Conservation (phyloP, 2,797 vertebrate genomes). For the Hydrocynus forskahlii region DNA sequence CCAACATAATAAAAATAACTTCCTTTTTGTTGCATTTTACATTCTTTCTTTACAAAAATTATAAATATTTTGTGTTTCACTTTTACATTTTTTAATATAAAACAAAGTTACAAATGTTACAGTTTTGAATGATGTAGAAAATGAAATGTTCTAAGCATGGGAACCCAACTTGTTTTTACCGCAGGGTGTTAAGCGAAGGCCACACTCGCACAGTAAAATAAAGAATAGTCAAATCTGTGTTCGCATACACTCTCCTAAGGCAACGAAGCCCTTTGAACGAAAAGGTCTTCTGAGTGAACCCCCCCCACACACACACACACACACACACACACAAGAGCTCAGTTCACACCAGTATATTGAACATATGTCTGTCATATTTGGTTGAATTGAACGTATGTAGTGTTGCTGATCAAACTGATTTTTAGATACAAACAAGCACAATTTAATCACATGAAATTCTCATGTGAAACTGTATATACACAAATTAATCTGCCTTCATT, state of each 20-base stretch:
- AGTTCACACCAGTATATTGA: constrained; percentile 55
- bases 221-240: constrained; percentile 51
- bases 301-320: constrained; percentile 33
- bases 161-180: constrained; percentile 79
- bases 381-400: constrained; percentile 67
- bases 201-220: constrained; percentile 54
- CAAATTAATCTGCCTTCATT: constrained; percentile 36
- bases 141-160: constrained; percentile 91
- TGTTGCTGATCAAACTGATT: constrained; percentile 53
- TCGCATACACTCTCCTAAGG: constrained; percentile 59
- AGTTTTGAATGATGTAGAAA: constrained; percentile 81
- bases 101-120: constrained; percentile 77
- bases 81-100: constrained; percentile 78
- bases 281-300: constrained; percentile 67
- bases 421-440: constrained; percentile 33
- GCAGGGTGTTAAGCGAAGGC: constrained; percentile 76
- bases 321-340: constrained; percentile 40
- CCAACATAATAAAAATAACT: constrained; percentile 98
- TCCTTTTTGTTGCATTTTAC: constrained; percentile 79
- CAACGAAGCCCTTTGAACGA: constrained; percentile 58
- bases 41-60: constrained; percentile 84
- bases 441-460: constrained; percentile 32
- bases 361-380: constrained; percentile 69
- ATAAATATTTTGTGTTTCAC: constrained; percentile 90
- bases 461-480: constrained; percentile 20